Conservation (phyloP, 2,113 vertebrate species). For the Typhlomys cinereus region DNA sequence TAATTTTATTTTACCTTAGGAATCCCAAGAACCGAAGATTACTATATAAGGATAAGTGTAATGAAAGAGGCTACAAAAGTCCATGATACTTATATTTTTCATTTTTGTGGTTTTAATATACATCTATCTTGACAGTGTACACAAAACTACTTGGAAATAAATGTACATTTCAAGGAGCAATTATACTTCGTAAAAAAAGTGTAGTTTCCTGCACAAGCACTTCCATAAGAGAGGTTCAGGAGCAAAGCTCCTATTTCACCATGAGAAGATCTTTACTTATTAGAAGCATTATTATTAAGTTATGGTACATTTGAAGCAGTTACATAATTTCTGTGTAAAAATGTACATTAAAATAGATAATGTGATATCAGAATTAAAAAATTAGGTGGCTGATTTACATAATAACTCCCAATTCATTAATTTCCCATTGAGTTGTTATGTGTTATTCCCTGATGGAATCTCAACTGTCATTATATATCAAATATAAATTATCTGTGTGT, state of each 20-base stretch:
- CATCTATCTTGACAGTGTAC: not conserved
- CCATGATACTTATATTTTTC: not conserved
- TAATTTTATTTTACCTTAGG: constrained; percentile 12
- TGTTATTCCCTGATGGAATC: too few species aligned
- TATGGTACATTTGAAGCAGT: not conserved
- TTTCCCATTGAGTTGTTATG: not conserved
- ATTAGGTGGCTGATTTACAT: not conserved
- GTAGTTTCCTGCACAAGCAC: not conserved
- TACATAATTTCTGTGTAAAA: not conserved
- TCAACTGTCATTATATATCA: not conserved
- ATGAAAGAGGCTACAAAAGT: not conserved
- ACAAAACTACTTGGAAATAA: not conserved
- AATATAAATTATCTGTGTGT: not conserved
- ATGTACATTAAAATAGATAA: not conserved
- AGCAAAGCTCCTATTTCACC: not conserved
- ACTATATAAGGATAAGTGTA: not conserved
- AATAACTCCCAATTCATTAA: not conserved
- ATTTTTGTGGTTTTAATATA: not conserved
- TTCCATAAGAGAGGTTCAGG: not conserved
- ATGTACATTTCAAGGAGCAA: constrained; percentile 1
- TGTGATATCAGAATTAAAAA: not conserved
- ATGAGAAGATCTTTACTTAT: not conserved
- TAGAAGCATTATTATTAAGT: not conserved
- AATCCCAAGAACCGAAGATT: constrained; percentile 8
- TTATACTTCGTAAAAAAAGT: not conserved